Conservation (phyloP, 2,797 vertebrate genomes). For the Enteromius radiatus region DNA sequence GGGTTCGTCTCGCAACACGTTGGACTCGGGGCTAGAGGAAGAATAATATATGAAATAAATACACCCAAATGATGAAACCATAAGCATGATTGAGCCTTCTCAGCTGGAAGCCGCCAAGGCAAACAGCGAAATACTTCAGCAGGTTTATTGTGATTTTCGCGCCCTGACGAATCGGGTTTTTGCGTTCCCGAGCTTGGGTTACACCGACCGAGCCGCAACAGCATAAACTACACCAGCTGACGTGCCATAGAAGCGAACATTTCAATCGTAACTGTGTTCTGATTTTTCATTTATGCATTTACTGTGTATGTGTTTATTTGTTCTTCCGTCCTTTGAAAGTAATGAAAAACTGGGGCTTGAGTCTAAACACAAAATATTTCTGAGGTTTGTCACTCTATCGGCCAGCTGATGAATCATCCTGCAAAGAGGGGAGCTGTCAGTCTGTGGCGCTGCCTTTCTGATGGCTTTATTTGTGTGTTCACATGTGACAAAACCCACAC, state of each 20-base stretch:
- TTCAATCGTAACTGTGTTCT: not conserved
- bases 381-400: constrained; percentile 31
- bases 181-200: constrained; percentile 36
- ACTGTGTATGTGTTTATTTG: constrained; percentile 3
- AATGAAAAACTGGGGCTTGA: not conserved
- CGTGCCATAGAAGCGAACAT: not conserved
- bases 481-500: constrained; percentile 25
- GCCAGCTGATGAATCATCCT: constrained; percentile 30
- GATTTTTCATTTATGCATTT: constrained; percentile 9
- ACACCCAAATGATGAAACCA: constrained; percentile 44
- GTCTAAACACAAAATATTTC: constrained; percentile 17
- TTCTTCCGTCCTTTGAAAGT: constrained; percentile 23
- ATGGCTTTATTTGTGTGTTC: constrained; percentile 43
- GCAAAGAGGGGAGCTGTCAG: constrained; percentile 38
- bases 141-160: constrained; percentile 44
- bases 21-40: constrained; percentile 25
- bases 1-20: constrained; percentile 16
- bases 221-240: constrained; percentile 29
- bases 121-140: constrained; percentile 13
- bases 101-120: constrained; percentile 38
- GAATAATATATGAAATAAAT: constrained; percentile 44
- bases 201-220: constrained; percentile 31
- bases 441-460: constrained; percentile 30
- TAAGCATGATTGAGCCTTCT: constrained; percentile 36
- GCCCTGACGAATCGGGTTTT: constrained; percentile 44